A percentile compares a stretch with the other conserved stretches of the same genome.
Evolutionary conservation across 2,888 invertebrate genomes (phyloP).

Genomic region (Tipula confusa): DNA sequence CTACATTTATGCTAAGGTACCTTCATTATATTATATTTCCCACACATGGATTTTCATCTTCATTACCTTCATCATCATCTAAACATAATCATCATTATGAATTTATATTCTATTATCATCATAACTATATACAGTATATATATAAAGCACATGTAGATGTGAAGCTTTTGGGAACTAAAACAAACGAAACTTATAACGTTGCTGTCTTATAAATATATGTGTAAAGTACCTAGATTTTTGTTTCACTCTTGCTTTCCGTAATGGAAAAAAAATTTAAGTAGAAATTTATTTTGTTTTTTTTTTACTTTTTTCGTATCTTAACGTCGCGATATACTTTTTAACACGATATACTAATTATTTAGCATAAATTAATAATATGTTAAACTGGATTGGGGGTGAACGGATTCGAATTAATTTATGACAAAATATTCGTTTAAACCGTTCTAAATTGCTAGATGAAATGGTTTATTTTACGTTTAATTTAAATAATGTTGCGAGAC

Average conservation of each 20-base stretch:
- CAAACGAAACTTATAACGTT: not conserved
- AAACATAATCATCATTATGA: constrained; percentile 25
- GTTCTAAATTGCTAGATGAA: no score
- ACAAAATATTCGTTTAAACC: no score
- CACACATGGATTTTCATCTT: constrained; percentile 20
- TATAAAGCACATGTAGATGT: not conserved
- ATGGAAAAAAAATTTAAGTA: not conserved
- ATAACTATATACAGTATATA: not conserved
- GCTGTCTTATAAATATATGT: no score
- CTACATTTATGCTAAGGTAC: not conserved
- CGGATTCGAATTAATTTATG: not conserved
- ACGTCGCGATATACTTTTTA: not conserved
- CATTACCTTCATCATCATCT: constrained; percentile 25
- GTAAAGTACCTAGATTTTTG: not conserved
- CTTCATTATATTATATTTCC: constrained; percentile 16
- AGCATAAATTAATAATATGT: not conserved
- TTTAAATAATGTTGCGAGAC: no score
- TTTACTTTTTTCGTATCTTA: not conserved
- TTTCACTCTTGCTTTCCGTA: not conserved
- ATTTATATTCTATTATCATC: constrained; percentile 25
- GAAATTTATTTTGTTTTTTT: not conserved
- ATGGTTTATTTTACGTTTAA: no score
- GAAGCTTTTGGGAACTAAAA: not conserved
- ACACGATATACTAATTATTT: not conserved
- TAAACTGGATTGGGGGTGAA: not conserved